phyloP scores from a whole-genome alignment of 2,113 vertebrate species.

The Bostrychus sinensis region DNA sequence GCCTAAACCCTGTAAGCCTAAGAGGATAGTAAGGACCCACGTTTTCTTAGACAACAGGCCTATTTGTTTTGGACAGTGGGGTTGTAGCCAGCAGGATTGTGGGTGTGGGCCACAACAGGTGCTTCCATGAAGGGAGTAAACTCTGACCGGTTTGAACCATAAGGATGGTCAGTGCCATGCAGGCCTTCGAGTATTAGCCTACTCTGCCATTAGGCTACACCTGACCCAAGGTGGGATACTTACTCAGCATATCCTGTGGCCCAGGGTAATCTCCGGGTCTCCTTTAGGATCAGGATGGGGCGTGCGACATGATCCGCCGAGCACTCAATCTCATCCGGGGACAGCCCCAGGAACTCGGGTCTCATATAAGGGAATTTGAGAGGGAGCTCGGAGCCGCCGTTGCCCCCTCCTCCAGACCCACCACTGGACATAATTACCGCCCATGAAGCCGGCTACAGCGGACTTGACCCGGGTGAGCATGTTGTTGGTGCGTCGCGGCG shows the following conservation, averaged over 20 bases:
- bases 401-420: conserved; percentile 52
- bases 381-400: conserved; percentile 55
- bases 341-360: conserved; percentile 71
- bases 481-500: conserved; percentile 64
- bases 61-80: no score
- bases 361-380: conserved; percentile 70
- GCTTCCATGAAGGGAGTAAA: neutral
- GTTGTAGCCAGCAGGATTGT: neutral
- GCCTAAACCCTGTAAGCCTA: no score
- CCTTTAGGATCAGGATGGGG: conserved; percentile 76
- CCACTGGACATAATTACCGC: conserved; percentile 68
- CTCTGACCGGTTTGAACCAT: neutral
- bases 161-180: neutral
- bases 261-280: conserved; percentile 75
- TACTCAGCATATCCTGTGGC: conserved; percentile 77
- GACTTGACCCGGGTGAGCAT: conserved; percentile 77
- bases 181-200: neutral
- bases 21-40: no score
- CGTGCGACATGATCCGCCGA: conserved; percentile 73
- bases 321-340: conserved; percentile 73
- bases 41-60: no score
- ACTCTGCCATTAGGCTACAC: neutral
- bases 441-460: conserved; percentile 74
- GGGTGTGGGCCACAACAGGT: conserved; percentile 54
- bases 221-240: conserved; percentile 36